A percentile compares a stretch with the other conserved stretches of the same genome.
Conservation (phyloP, 2,113 vertebrate genomes). For the Callipepla squamata region DNA sequence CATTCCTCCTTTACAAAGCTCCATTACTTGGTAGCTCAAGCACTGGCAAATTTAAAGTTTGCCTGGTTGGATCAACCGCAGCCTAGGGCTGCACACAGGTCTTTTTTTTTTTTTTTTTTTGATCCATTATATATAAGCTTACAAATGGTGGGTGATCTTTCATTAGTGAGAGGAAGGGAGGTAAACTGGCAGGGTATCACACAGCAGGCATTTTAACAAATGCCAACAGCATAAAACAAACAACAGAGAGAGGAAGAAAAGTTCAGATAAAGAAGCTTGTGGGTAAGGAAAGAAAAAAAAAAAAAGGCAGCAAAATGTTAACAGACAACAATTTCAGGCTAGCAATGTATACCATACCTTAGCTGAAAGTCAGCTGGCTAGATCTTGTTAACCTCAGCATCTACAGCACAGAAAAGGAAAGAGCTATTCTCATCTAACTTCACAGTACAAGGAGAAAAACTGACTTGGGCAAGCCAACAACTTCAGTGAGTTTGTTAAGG, state of each 20-base stretch:
- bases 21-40: fast-evolving
- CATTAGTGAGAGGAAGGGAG: neutral
- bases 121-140: neutral
- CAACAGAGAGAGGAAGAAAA: neutral
- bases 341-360: neutral
- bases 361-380: neutral
- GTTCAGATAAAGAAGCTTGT: neutral
- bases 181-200: neutral
- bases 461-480: neutral
- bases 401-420: neutral
- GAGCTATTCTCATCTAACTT: neutral
- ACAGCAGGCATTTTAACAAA: neutral
- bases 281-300: too few species aligned
- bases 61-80: fast-evolving
- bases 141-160: neutral
- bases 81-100: fast-evolving
- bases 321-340: neutral
- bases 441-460: neutral
- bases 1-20: fast-evolving
- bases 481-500: neutral
- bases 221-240: neutral
- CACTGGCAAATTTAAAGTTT: too few species aligned
- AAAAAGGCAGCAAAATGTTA: neutral
- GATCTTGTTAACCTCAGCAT: neutral
- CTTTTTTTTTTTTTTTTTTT: neutral